These are phyloP conservation scores for Eulemur coronatus DNA, from an alignment of 2,797 vertebrate genomes.

Conservation along the genomic window DNA sequence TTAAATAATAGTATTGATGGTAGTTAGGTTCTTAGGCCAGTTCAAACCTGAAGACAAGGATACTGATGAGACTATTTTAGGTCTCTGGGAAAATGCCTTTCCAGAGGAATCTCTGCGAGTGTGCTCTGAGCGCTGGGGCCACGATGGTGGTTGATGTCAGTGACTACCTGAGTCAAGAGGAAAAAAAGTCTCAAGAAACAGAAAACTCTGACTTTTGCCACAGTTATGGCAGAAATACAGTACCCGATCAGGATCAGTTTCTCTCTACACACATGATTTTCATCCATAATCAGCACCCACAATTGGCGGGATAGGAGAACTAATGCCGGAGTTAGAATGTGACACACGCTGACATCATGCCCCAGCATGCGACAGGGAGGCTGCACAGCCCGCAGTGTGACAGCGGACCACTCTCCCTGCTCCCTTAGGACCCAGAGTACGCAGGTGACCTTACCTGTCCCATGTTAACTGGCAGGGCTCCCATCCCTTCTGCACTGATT, in stretches of 20 bases:
- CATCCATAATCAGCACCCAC: not conserved
- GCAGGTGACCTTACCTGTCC: accelerated
- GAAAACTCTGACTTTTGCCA: not conserved
- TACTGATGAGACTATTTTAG: not conserved
- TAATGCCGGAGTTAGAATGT: not conserved
- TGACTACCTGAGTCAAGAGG: not conserved
- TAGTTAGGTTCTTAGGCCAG: too few species aligned
- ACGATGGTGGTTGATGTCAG: accelerated
- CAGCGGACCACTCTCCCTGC: not conserved
- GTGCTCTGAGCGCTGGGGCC: not conserved
- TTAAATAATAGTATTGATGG: not conserved
- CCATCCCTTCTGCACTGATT: slow-evolving; percentile 46
- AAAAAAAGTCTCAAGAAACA: too few species aligned
- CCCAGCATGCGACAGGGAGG: accelerated
- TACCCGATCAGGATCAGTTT: not conserved
- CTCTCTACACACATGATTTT: accelerated
- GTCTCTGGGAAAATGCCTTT: not conserved
- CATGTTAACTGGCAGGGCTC: not conserved
- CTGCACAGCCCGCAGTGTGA: accelerated
- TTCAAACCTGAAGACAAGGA: not conserved
- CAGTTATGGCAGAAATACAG: not conserved
- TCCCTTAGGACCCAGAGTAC: not conserved
- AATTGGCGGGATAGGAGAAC: accelerated
- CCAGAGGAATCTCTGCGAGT: not conserved
- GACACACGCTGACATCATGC: not conserved